phyloP scores from a whole-genome alignment of 1,140 invertebrate genomes.

The Aphidius ervi region DNA sequence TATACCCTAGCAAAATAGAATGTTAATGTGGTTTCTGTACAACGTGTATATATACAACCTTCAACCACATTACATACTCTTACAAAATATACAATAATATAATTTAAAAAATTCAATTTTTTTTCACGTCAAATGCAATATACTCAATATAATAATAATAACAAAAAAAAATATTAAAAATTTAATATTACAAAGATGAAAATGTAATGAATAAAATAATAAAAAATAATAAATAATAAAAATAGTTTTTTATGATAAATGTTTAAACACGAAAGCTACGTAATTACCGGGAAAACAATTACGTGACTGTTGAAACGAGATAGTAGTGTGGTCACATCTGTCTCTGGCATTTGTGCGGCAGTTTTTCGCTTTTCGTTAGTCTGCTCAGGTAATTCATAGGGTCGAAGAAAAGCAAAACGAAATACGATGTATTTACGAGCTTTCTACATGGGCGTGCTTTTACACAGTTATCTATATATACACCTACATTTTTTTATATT shows the following conservation, averaged over 20 bases:
- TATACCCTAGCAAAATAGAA: conserved; percentile 25
- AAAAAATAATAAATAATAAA: not conserved
- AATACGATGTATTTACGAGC: conserved; percentile 24
- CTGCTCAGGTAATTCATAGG: conserved; percentile 22
- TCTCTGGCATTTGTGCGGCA: conserved; percentile 9
- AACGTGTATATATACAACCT: conserved; percentile 6
- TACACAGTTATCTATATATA: too few relatives aligned
- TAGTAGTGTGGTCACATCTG: conserved; percentile 17
- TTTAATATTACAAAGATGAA: too few relatives aligned
- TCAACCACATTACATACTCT: conserved; percentile 5
- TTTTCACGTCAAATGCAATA: too few relatives aligned
- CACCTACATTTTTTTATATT: too few relatives aligned
- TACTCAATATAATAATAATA: too few relatives aligned
- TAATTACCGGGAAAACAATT: conserved; percentile 20
- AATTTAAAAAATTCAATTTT: too few relatives aligned
- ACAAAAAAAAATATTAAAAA: too few relatives aligned
- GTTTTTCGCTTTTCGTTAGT: conserved; percentile 18
- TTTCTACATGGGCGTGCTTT: not conserved
- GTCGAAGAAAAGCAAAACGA: conserved; percentile 15
- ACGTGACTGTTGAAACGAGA: conserved; percentile 12
- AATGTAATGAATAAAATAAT: not conserved
- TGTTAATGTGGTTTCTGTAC: conserved; percentile 25
- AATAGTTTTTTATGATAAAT: not conserved
- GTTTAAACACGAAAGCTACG: not conserved
- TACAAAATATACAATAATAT: not conserved